Percentiles rank a stretch among this genome's conserved stretches.
phyloP scores from a whole-genome alignment of 2,888 invertebrate genomes.

The Xanthia togata region DNA sequence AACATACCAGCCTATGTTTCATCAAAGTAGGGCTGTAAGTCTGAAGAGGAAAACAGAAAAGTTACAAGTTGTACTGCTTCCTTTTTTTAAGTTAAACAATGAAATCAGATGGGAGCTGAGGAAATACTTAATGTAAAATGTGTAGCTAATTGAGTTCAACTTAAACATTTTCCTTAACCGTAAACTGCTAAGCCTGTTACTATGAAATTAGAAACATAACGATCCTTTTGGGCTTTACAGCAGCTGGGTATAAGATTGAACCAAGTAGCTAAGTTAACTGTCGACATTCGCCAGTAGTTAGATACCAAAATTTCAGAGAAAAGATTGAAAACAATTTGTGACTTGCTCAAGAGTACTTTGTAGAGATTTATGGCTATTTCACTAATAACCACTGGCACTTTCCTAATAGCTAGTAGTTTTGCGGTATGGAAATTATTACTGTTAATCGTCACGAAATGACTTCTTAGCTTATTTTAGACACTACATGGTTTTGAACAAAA shows the following conservation, averaged over 20 bases:
- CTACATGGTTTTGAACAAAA: background rate
- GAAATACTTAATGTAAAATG: constrained; percentile 11
- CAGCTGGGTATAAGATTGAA: background rate
- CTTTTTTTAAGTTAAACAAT: background rate
- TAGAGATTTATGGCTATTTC: background rate
- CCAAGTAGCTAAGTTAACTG: background rate
- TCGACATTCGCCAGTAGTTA: background rate
- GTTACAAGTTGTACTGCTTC: constrained; percentile 3
- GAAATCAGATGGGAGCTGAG: background rate
- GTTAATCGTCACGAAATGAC: background rate
- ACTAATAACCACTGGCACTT: background rate
- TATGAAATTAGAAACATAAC: background rate
- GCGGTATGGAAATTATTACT: background rate
- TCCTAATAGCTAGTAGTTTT: background rate
- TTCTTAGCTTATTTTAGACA: background rate
- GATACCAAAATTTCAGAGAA: background rate
- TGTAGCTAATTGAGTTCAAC: background rate
- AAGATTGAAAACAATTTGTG: background rate
- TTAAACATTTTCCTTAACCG: background rate
- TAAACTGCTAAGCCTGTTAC: background rate
- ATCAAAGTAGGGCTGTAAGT: background rate
- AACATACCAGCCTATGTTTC: constrained; percentile 6
- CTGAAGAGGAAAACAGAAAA: background rate
- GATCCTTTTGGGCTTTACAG: background rate
- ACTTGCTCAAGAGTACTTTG: background rate